phyloP scores from a whole-genome alignment of 2,113 vertebrate species.

The Hassar affinis region DNA sequence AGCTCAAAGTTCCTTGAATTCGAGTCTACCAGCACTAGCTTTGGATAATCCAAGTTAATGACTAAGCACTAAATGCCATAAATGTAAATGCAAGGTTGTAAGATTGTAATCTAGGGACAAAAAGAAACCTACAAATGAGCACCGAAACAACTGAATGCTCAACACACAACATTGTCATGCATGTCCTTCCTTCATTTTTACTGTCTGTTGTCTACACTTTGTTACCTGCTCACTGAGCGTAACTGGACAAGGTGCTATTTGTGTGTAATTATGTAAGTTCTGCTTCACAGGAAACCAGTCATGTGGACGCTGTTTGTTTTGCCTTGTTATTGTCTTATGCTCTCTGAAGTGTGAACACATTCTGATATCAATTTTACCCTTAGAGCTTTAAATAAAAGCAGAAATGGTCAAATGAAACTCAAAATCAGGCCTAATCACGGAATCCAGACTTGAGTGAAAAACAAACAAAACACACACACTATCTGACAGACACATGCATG shows the following conservation, averaged over 20 bases:
- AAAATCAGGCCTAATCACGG: neutral
- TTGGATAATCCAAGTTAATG: too few species aligned
- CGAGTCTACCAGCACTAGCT: too few species aligned
- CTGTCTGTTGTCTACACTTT: neutral
- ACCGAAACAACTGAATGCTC: neutral
- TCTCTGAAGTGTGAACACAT: neutral
- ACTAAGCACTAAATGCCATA: too few species aligned
- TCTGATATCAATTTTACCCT: neutral
- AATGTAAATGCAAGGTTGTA: too few species aligned
- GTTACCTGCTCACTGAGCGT: slow-evolving; percentile 1
- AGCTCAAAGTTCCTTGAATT: too few species aligned
- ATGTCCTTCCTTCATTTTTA: neutral
- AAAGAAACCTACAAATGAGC: neutral
- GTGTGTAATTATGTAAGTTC: slow-evolving; percentile 11
- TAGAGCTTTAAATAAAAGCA: neutral
- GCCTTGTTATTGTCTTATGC: slow-evolving; percentile 1
- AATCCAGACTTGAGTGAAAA: neutral
- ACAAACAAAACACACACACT: neutral
- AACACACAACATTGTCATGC: neutral
- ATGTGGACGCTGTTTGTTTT: slow-evolving; percentile 8
- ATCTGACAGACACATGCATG: neutral
- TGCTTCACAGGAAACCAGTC: slow-evolving; percentile 15
- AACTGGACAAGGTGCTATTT: neutral
- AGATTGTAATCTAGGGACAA: neutral
- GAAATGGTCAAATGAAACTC: neutral